A percentile compares a stretch with the other conserved stretches of the same genome.
phyloP scores from a whole-genome alignment of 1,140 invertebrate species.

The Pseudomyrmex cubaensis region DNA sequence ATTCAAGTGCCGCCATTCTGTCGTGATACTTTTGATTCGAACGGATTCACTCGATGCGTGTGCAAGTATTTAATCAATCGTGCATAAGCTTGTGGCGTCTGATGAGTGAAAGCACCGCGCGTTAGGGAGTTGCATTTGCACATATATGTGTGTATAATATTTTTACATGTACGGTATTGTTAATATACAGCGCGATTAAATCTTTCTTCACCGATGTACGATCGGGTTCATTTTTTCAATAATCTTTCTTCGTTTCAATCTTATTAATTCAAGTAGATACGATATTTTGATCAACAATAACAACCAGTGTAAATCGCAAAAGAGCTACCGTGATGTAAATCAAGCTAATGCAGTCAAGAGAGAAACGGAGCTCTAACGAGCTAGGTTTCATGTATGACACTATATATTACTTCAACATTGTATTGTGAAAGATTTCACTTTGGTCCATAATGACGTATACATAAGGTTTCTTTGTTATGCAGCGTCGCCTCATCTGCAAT shows the following conservation, averaged over 20 bases:
- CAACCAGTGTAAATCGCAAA: neutral
- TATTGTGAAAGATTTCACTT: conserved; percentile 23
- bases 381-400: conserved; percentile 1
- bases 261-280: conserved; percentile 5
- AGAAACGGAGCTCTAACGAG: too few species aligned
- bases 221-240: neutral
- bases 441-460: conserved; percentile 55
- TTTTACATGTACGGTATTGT: too few species aligned
- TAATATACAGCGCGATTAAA: conserved; percentile 11
- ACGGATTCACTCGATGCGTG: conserved; percentile 23
- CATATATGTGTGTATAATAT: neutral
- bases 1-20: conserved; percentile 16
- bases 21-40: conserved; percentile 43
- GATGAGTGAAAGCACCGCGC: conserved; percentile 15
- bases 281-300: neutral
- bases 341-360: too few species aligned
- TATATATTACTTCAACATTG: neutral
- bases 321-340: neutral
- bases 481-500: neutral
- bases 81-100: neutral
- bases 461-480: neutral
- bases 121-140: conserved; percentile 19
- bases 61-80: conserved; percentile 3
- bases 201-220: neutral
- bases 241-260: neutral